Evolutionary conservation across 64 coral and sea anemone species (phyloP).

Genomic region (Porites australiensis): DNA sequence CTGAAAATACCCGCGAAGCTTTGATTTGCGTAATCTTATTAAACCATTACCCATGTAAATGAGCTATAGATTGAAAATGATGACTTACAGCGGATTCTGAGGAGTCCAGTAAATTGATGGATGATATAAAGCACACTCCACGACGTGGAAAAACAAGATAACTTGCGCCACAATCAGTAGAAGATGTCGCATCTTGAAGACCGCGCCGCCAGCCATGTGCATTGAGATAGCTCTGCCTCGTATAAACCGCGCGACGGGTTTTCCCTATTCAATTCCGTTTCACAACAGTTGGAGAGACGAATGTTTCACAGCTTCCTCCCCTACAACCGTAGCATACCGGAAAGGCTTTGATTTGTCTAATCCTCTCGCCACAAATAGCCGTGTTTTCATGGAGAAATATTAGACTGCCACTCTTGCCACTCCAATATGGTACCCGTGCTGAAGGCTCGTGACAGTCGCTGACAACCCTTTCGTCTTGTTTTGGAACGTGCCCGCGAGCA

Average conservation of each 20-base stretch:
- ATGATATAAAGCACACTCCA: conserved; percentile 35
- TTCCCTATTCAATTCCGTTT: conserved; percentile 31
- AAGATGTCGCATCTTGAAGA: neutral
- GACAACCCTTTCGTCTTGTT: neutral
- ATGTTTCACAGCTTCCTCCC: conserved; percentile 45
- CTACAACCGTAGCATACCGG: conserved; percentile 27
- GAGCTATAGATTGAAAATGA: neutral
- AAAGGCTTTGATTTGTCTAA: conserved; percentile 39
- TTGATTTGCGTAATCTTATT: conserved; percentile 10
- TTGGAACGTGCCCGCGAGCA: neutral
- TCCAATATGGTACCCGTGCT: conserved; percentile 1
- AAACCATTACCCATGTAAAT: conserved; percentile 27
- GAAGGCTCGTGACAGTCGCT: neutral
- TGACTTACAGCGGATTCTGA: conserved; percentile 72
- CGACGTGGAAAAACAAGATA: conserved; percentile 23
- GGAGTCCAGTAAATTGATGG: conserved; percentile 65
- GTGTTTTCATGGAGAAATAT: conserved; percentile 43
- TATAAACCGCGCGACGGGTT: conserved; percentile 16
- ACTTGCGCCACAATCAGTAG: neutral
- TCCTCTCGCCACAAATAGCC: neutral
- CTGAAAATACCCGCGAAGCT: neutral
- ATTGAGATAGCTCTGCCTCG: neutral
- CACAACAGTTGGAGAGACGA: conserved; percentile 35
- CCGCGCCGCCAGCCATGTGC: neutral
- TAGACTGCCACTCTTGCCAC: neutral